Percentiles rank a stretch among this genome's conserved stretches.
These are phyloP conservation scores for Enteromius anoplus DNA, from an alignment of 2,797 vertebrate genomes.

Conservation along the genomic window DNA sequence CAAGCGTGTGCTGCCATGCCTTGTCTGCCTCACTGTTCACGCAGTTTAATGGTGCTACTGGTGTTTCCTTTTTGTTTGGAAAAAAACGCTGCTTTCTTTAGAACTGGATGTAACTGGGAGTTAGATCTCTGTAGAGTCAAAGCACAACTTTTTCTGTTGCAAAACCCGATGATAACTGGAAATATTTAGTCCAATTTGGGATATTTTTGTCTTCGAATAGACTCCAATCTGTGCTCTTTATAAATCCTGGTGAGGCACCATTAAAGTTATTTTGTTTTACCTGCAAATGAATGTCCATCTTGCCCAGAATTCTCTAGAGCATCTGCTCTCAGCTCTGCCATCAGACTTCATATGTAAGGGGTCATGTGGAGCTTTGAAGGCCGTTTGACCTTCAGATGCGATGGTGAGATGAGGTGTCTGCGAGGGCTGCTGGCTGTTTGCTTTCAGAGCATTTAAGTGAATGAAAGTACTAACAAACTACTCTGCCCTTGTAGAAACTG, in stretches of 20 bases:
- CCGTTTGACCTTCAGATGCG: slow-evolving; percentile 11
- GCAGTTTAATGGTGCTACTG: slow-evolving; percentile 21
- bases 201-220: neutral
- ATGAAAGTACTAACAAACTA: slow-evolving; percentile 34
- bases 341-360: neutral
- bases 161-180: slow-evolving; percentile 15
- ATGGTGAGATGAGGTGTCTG: slow-evolving; percentile 7
- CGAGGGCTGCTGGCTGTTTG: slow-evolving; percentile 31
- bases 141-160: neutral
- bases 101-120: slow-evolving; percentile 31
- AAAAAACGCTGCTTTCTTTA: slow-evolving; percentile 11
- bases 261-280: neutral
- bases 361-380: slow-evolving; percentile 13
- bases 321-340: neutral
- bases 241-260: neutral
- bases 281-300: neutral
- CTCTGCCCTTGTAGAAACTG: slow-evolving; percentile 30
- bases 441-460: slow-evolving; percentile 15
- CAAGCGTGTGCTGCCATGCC: slow-evolving; percentile 66
- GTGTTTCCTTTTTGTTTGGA: slow-evolving; percentile 13
- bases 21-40: slow-evolving; percentile 60
- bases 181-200: neutral
- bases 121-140: neutral
- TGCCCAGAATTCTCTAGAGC: neutral
- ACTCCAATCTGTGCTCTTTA: neutral